Evolutionary conservation across 2,113 vertebrate genomes (phyloP), one percentile per base, ranked within the genome.

Genomic region (Engystomops pustulosus): DNA sequence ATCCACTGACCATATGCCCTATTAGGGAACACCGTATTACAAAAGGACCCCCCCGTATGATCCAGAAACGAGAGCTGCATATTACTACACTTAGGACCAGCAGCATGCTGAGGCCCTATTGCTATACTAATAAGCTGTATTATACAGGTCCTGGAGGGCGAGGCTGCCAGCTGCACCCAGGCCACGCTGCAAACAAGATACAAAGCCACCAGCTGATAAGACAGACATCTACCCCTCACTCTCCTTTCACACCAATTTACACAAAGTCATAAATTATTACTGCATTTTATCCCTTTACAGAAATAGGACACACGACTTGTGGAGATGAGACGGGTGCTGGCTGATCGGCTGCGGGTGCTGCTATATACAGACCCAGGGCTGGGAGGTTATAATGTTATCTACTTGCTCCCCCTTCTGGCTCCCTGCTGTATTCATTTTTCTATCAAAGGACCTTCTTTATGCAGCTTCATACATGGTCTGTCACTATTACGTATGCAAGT

Each of bases 221-320:
- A 45, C 11, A 65, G 11, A 6, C 55, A 47, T 75, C n/a, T 32
- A 25, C n/a, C n/a, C 30, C 36, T 67, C 17, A 27, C 32, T 71
- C 67, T 53, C 47, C 49, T 72, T 81, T 81, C 68, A 60, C 80
- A 82, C 80, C 80, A 72, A 58, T 51, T 71, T 53, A 81, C 67
- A 71, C 12, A 15, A 12, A 15, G 49, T 38, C 55, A 53, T 82
- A 72, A 82, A 82, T 71, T 74, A 76, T 62, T 74, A 60, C 69
- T 62, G 53, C 36, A 47, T 34, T 74, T 47, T 23, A 55, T 74
- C 51, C 17, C 53, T 38, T 71, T 82, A 34, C 67, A 72, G 32
- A 44, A 82, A 34, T 60, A 2, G 68, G 27, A 70, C 27, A 65
- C 70, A 12, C 38, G 67, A 65, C 27, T 38, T 49, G 27, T n/a